Evolutionary conservation across 1,140 invertebrate species (phyloP), one percentile per base, ranked within the genome.

Genomic region (Drosophila pachea): DNA sequence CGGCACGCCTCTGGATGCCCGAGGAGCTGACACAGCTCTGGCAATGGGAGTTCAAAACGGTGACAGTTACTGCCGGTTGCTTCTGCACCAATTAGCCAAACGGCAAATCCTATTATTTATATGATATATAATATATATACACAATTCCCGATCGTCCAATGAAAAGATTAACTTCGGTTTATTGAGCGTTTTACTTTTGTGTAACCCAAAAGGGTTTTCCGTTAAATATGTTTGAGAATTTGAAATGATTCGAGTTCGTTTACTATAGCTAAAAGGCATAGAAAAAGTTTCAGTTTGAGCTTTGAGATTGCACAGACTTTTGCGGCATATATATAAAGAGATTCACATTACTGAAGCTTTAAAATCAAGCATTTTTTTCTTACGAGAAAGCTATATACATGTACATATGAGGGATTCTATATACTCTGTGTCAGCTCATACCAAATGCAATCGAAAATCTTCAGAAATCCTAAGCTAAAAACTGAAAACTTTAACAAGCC

Each of bases 51-150:
- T 89, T 89, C 16, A 74, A 76, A 48, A 88, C 86, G 0, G 75
- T 89, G 12, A 86, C 78, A 14, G 88, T 89, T 9, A 74, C 86
- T 8, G 88, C 88, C 38, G 88, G 88, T 31, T 89, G 88, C 62
- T 89, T 89, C 52, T 89, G 88, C 58, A 78, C 87, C 22, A 87
- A 87, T 29, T 86, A 60, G 74, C 49, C 32, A 35, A 33, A 40
- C 33, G n/a, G 11, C 11, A 12, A 68, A 4, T 14, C 4, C 5
- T 16, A 35, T 12, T 11, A 52, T 52, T 7, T 35, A 35, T 52
- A 35, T 5, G 12, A 60, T 35, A 42, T 36, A 42, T 29, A 70
- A 43, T 53, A 48, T 61, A 40, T 38, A 38, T 47, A 49, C 63
- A 77, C 63, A 77, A 36, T 64, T 69, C 36, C 68, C 76, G 49